Conservation (phyloP, 2,888 invertebrate species). For the Penaeus monodon region DNA sequence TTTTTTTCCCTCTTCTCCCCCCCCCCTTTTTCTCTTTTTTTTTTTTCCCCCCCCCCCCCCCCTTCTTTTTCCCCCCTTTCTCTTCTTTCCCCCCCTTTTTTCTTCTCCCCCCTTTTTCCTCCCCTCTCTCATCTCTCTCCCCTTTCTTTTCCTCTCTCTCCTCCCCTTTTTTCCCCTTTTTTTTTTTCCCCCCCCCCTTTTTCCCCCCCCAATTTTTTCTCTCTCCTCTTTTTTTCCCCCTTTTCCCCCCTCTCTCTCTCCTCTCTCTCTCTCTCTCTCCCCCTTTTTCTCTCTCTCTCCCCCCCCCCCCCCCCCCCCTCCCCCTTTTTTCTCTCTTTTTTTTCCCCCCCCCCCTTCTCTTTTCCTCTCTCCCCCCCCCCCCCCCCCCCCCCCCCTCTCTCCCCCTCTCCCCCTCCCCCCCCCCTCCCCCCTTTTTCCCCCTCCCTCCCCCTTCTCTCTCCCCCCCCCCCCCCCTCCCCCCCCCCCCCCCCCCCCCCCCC, state of each 20-base stretch:
- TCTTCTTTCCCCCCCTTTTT: too few species aligned
- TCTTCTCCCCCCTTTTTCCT: too few species aligned
- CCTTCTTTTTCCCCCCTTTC: too few species aligned
- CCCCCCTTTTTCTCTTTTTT: background rate
- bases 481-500: background rate
- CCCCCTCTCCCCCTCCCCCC: too few species aligned
- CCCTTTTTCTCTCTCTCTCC: background rate
- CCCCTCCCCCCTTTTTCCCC: too few species aligned
- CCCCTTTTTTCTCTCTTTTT: background rate
- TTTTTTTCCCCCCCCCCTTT: background rate
- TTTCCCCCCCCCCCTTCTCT: background rate
- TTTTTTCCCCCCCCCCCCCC: background rate
- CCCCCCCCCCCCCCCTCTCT: background rate
- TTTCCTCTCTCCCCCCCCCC: background rate
- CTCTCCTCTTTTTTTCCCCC: background rate
- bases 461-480: background rate
- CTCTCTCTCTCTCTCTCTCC: slow-evolving; percentile 7
- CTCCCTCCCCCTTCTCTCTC: background rate
- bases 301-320: background rate
- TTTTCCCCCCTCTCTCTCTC: background rate
- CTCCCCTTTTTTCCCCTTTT: background rate
- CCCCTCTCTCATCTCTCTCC: background rate
- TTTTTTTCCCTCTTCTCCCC: background rate
- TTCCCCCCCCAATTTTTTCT: background rate
- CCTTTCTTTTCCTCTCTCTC: background rate